Evolutionary conservation across 2,113 vertebrate species (phyloP).

Genomic region (Prinia subflava): DNA sequence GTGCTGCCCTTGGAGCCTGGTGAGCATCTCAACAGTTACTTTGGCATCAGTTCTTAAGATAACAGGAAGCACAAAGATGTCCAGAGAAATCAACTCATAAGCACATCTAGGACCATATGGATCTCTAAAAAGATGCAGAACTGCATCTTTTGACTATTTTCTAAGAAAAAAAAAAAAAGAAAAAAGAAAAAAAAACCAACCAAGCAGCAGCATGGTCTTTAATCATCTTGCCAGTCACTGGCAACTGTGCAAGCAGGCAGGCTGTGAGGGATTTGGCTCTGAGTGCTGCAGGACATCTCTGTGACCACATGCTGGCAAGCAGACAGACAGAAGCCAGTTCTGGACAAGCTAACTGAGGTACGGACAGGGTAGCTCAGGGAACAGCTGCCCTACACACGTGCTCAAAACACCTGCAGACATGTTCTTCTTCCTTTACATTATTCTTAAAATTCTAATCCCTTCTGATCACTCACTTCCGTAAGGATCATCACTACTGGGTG

Average conservation of each 20-base stretch:
- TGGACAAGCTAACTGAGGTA: neutral
- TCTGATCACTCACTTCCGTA: neutral
- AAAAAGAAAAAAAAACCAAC: neutral
- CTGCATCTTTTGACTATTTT: neutral
- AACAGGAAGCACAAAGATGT: neutral
- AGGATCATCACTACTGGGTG: neutral
- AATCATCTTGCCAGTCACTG: neutral
- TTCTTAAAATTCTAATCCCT: neutral
- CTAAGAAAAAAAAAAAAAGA: neutral
- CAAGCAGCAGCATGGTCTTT: neutral
- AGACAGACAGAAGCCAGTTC: neutral
- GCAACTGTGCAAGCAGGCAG: neutral
- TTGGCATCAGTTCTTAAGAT: neutral
- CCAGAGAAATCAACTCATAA: neutral
- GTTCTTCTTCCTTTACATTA: neutral
- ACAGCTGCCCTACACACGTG: neutral
- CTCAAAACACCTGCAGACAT: neutral
- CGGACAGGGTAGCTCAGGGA: neutral
- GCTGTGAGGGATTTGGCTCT: neutral
- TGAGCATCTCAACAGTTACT: neutral
- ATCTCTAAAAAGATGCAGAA: neutral
- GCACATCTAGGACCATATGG: neutral
- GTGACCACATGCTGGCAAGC: neutral
- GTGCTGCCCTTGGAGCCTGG: neutral
- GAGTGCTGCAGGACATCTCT: neutral